Evolutionary conservation across 2,113 vertebrate genomes (phyloP).

Genomic region (Macaca mulatta): DNA sequence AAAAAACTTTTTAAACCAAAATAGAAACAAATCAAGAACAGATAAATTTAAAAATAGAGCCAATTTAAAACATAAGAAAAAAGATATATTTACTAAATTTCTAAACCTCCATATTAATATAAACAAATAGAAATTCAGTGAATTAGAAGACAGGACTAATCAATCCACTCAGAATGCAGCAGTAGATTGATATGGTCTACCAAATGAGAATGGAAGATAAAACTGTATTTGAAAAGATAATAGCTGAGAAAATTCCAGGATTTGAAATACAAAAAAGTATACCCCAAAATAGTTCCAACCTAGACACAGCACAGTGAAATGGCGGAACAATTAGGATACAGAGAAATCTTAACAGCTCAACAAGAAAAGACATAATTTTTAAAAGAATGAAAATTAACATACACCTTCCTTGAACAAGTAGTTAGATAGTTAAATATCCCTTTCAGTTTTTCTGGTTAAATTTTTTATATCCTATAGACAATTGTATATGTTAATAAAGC

Average conservation of each 20-base stretch:
- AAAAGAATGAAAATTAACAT: not conserved
- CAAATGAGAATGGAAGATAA: not conserved
- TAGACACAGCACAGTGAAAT: not conserved
- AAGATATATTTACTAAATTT: not conserved
- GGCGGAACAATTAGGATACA: not conserved
- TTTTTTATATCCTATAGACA: not conserved
- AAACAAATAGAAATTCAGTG: not conserved
- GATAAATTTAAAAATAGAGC: not conserved
- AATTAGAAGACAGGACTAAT: not conserved
- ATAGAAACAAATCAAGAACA: not conserved
- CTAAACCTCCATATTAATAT: not conserved
- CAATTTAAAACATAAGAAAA: not conserved
- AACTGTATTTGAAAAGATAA: conserved; percentile 1
- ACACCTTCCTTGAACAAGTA: not conserved
- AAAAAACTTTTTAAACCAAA: not conserved
- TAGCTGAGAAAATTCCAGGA: not conserved
- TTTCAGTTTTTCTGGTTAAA: not conserved
- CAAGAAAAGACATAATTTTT: not conserved
- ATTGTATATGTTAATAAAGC: not conserved
- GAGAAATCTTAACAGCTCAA: not conserved
- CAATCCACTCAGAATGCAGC: not conserved
- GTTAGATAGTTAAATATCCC: not conserved
- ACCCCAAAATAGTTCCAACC: not conserved
- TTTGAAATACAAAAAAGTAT: not conserved
- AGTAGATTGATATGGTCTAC: not conserved